Evolutionary conservation across 2,888 invertebrate genomes (phyloP), one percentile per base, ranked within the genome.

Genomic region (Chrysomela aeneicollis): DNA sequence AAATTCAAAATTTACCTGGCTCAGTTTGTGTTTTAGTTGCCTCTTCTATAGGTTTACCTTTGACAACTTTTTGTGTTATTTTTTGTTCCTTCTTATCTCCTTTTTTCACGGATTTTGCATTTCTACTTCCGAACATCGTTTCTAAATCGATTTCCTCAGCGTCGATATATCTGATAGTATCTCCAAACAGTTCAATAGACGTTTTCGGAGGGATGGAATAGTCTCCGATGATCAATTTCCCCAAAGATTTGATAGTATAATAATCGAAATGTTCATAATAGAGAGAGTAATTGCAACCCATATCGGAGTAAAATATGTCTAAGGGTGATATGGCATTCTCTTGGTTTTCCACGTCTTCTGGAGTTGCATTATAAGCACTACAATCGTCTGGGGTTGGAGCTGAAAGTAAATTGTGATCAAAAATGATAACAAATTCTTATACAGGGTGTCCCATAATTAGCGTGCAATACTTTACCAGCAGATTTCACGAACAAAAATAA

Each of bases 251-350:
- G 37, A 89, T 71, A 1, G 87, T 84, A 0, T 84, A 80, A 65
- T 85, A 83, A 70, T 89, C 87, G 58, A 89, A 84, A 0, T 79
- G 71, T 37, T 74, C 72, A 74, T 87, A 89, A 72, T 86, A 87
- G 78, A 90, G 82, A 15, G 85, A 85, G 67, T 87, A 87, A 73
- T 87, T 87, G 50, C 88, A 82, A 8, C 87, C 87, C 71, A 87
- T 81, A 6, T 82, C 81, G 2, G 85, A 83, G 75, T 89, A 90
- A 79, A 88, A 89, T 70, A 84, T 80, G 69, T 88, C 88, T 37
- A 89, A 81, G 6, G 85, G 79, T 50, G 85, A 84, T 1, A 84
- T 82, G 73, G 85, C 83, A 4, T 85, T 83, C 50, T 82, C 81
- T 18, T 77, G 80, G 22, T 75, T 73, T 64, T 59, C 59, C n/a